phyloP scores from a whole-genome alignment of 2,113 vertebrate species.

The Mobula hypostoma region DNA sequence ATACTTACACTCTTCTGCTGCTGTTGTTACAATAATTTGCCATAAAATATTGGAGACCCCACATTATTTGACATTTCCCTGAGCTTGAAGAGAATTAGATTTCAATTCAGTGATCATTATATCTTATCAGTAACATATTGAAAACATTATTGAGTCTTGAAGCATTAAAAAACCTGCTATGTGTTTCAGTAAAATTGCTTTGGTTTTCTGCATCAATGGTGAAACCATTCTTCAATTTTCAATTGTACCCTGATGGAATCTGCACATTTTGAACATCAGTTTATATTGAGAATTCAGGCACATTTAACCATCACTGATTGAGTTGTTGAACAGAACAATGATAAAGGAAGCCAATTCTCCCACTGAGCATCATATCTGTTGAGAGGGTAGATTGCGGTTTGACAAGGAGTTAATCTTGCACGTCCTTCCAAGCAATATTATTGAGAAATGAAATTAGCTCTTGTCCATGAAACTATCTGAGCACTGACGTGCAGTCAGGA shows the following conservation, averaged over 20 bases:
- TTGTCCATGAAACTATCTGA: neutral
- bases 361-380: neutral
- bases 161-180: too few species aligned
- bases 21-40: neutral
- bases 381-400: neutral
- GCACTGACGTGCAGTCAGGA: neutral
- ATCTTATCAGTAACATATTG: neutral
- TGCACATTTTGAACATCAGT: neutral
- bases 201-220: neutral
- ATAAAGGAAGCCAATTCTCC: slow-evolving; percentile 7
- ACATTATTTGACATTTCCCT: neutral
- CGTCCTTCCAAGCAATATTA: neutral
- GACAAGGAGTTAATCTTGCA: slow-evolving; percentile 4
- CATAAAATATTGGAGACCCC: neutral
- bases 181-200: neutral
- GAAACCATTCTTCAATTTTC: neutral
- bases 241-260: neutral
- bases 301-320: slow-evolving; percentile 8
- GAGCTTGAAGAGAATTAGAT: neutral
- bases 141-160: neutral
- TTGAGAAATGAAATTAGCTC: neutral
- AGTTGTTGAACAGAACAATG: too few species aligned
- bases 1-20: neutral
- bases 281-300: neutral
- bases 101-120: neutral